A percentile compares a stretch with the other conserved stretches of the same genome.
Conservation (phyloP, 2,797 vertebrate genomes). For the Danio aesculapii region DNA sequence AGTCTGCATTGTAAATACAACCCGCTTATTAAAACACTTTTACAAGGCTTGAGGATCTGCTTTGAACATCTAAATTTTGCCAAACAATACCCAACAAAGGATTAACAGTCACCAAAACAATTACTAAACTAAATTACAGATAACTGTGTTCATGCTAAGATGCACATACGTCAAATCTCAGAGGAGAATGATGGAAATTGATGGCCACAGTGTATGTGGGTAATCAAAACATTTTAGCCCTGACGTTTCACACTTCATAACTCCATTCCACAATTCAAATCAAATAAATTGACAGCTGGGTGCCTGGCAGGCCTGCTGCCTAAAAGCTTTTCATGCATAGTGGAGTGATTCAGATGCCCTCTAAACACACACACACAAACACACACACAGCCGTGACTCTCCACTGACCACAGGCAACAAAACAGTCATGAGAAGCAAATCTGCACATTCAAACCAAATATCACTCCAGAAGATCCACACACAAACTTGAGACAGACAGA, state of each 20-base stretch:
- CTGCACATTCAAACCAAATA: constrained; percentile 43
- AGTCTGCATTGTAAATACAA: neutral
- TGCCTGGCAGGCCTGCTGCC: constrained; percentile 46
- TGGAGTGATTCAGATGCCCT: constrained; percentile 46
- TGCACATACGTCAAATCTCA: constrained; percentile 8
- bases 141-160: constrained; percentile 8
- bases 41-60: neutral
- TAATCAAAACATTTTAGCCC: constrained; percentile 65
- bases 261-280: constrained; percentile 61
- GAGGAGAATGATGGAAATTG: constrained; percentile 58
- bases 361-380: constrained; percentile 33
- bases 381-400: neutral
- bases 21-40: constrained; percentile 18
- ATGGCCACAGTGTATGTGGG: constrained; percentile 49
- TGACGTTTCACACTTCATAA: constrained; percentile 63
- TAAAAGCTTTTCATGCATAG: constrained; percentile 56
- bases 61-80: neutral
- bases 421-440: constrained; percentile 14
- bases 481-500: neutral
- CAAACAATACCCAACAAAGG: constrained; percentile 18
- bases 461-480: constrained; percentile 37
- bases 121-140: constrained; percentile 22
- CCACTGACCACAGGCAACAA: constrained; percentile 48
- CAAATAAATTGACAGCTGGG: constrained; percentile 63
- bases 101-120: constrained; percentile 13